Conservation (phyloP, 2,888 invertebrate species). For the Petrophora chlorosata region DNA sequence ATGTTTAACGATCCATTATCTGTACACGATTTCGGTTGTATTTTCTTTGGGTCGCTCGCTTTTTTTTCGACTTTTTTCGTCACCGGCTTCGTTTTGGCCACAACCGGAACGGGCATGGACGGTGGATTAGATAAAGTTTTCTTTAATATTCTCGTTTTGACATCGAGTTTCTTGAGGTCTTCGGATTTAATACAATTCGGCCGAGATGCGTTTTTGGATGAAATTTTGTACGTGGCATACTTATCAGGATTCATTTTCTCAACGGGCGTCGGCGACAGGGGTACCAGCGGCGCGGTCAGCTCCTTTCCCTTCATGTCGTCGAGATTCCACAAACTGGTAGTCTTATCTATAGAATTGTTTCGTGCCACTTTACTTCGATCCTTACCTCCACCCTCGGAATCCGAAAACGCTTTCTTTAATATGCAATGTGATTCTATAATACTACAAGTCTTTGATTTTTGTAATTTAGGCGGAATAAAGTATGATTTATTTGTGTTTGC, state of each 20-base stretch:
- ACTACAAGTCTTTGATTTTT: slow-evolving; percentile 88
- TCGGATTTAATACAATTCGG: slow-evolving; percentile 70
- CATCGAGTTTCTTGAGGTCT: slow-evolving; percentile 79
- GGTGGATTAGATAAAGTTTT: slow-evolving; percentile 82
- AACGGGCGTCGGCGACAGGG: slow-evolving; percentile 58
- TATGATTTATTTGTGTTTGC: slow-evolving; percentile 48
- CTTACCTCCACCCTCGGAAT: slow-evolving; percentile 65
- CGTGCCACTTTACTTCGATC: slow-evolving; percentile 66
- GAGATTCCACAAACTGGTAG: slow-evolving; percentile 84
- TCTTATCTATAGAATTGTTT: slow-evolving; percentile 80
- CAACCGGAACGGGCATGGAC: slow-evolving; percentile 76
- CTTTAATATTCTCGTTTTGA: slow-evolving; percentile 81
- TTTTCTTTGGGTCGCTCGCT: slow-evolving; percentile 70
- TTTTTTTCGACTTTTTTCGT: slow-evolving; percentile 74
- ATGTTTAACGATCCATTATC: slow-evolving; percentile 73
- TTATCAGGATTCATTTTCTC: slow-evolving; percentile 77
- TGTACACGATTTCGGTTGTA: slow-evolving; percentile 66
- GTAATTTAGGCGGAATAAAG: slow-evolving; percentile 83
- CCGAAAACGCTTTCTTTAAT: slow-evolving; percentile 83
- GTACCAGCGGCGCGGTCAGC: slow-evolving; percentile 69
- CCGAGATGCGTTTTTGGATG: slow-evolving; percentile 69
- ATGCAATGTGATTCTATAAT: slow-evolving; percentile 88
- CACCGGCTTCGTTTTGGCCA: slow-evolving; percentile 71
- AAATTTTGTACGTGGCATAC: slow-evolving; percentile 80
- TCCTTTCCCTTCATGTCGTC: slow-evolving; percentile 83